Conservation (phyloP, 1,140 invertebrate species). For the Drosophila teissieri region DNA sequence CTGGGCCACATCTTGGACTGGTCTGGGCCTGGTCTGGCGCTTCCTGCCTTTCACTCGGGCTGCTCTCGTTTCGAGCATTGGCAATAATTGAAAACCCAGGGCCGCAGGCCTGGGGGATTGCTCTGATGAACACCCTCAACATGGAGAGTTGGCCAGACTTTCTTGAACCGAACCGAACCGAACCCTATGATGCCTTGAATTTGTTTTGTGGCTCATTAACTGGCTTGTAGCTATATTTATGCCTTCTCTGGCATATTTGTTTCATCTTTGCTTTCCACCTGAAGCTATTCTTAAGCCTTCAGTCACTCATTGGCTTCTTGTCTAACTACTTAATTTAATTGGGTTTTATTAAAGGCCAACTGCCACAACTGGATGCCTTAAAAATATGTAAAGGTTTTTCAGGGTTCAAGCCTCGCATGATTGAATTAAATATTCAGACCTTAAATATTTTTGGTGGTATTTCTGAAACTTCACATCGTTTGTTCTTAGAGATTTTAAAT, state of each 20-base stretch:
- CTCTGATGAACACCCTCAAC: conserved; percentile 17
- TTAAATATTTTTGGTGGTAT: too few relatives aligned
- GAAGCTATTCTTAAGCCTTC: conserved; percentile 1
- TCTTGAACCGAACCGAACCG: background rate
- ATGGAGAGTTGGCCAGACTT: background rate
- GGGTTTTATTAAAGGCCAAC: too few relatives aligned
- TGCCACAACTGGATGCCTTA: background rate
- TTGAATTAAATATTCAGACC: too few relatives aligned
- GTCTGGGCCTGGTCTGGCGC: conserved; percentile 35
- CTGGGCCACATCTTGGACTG: conserved; percentile 7
- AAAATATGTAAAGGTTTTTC: background rate
- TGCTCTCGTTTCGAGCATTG: conserved; percentile 28
- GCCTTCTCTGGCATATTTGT: conserved; percentile 5
- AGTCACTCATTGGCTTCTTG: background rate
- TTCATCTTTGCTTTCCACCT: conserved; percentile 1
- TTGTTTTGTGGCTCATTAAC: conserved; percentile 25
- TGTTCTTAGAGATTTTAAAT: too few relatives aligned
- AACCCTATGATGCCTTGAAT: conserved; percentile 12
- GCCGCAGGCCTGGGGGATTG: conserved; percentile 22
- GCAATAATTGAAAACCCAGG: conserved; percentile 51
- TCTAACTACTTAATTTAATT: background rate
- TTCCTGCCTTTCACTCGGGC: conserved; percentile 30
- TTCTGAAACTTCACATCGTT: too few relatives aligned
- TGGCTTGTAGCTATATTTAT: conserved; percentile 4
- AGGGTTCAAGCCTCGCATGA: too few relatives aligned